Percentiles rank a stretch among this genome's conserved stretches.
phyloP scores from a whole-genome alignment of 2,888 invertebrate species.

The Entomobrya proxima region DNA sequence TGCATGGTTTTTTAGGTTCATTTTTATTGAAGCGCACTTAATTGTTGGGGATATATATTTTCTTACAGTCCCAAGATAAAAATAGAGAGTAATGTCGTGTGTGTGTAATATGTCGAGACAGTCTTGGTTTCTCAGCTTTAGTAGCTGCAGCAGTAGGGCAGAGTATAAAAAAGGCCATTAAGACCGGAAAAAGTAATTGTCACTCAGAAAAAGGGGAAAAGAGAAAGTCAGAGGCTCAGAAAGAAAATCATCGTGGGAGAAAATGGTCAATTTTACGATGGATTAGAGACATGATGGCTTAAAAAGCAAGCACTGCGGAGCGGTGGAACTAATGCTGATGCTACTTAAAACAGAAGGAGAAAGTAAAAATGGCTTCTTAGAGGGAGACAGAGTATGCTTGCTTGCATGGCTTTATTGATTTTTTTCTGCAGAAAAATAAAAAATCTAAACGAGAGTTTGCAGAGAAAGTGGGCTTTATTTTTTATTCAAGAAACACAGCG shows the following conservation, averaged over 20 bases:
- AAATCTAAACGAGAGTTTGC: too few relatives aligned
- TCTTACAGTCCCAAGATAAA: too few relatives aligned
- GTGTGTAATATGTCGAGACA: too few relatives aligned
- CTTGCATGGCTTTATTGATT: too few relatives aligned
- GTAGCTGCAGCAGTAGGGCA: too few relatives aligned
- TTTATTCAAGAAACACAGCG: too few relatives aligned
- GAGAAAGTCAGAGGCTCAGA: slow-evolving; percentile 16
- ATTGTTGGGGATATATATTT: too few relatives aligned
- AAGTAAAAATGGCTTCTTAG: not conserved
- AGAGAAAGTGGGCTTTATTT: too few relatives aligned
- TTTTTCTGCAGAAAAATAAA: too few relatives aligned
- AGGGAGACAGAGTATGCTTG: not conserved
- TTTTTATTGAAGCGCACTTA: too few relatives aligned
- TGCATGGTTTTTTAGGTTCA: not conserved
- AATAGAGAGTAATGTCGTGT: too few relatives aligned
- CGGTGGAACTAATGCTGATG: not conserved
- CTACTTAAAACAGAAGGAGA: slow-evolving; percentile 30
- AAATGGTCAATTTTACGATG: slow-evolving; percentile 61
- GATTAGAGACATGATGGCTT: slow-evolving; percentile 45
- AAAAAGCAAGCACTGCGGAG: not conserved
- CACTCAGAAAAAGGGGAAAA: slow-evolving; percentile 3
- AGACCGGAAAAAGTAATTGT: slow-evolving; percentile 40
- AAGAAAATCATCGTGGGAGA: slow-evolving; percentile 27
- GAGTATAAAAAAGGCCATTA: slow-evolving; percentile 23
- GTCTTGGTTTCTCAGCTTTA: too few relatives aligned